Evolutionary conservation across 2,797 vertebrate genomes (phyloP), one percentile per base, ranked within the genome.

Genomic region (Coendou prehensilis): DNA sequence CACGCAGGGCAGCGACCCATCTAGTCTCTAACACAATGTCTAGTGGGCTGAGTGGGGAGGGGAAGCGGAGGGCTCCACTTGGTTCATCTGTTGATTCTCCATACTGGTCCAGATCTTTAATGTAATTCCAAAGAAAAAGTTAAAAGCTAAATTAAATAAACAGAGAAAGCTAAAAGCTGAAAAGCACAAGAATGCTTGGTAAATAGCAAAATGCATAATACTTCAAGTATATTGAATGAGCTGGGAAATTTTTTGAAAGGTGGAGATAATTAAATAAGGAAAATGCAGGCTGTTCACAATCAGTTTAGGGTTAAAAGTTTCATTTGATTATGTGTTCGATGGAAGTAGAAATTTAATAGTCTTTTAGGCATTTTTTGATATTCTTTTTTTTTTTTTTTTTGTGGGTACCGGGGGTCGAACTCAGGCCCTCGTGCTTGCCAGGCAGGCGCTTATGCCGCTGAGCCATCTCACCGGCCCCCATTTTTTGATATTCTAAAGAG

Each of bases 281-380:
- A 54, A 91, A 85, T 28, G 71, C 64, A 97, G 61, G 28, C 18
- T 95, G n/a, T 92, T 95, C 37, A 90, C 22, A 91, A 71, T 92
- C 83, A 76, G 73, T 82, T 96, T 26, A 87, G 81, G 73, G 85
- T 79, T 89, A 96, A 97, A 94, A 89, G 83, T 79, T 84, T 88
- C 83, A 88, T 85, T 84, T 87, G 87, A 84, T 83, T 96, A 59
- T 87, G 57, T 91, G 67, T 92, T 95, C 87, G 94, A 52, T 41
- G 61, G n/a, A 57, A 64, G 57, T 85, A 94, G 85, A 88, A 95
- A 93, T 83, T 79, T 61, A 79, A 87, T 14, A 92, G 67, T 80
- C 45, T 91, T 95, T 79, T 64, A 52, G 64, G 75, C 37, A 71
- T 90, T 94, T 82, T 50, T 10, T 67, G 56, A 75, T 56, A 88